Evolutionary conservation across 2,113 vertebrate species (phyloP).

Genomic region (Seriola dumerili): DNA sequence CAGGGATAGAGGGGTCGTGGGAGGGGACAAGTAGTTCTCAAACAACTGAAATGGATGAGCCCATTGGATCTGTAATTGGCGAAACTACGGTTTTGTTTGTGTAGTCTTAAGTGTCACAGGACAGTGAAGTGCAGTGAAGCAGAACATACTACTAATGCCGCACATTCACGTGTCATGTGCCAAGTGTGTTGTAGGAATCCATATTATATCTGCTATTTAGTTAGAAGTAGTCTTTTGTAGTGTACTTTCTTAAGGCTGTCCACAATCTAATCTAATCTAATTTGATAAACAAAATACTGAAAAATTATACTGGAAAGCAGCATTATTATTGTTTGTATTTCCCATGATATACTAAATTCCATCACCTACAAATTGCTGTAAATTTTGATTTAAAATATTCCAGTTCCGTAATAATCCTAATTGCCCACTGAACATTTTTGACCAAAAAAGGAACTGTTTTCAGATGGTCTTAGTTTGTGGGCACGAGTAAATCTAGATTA

Average conservation of each 20-base stretch:
- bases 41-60: constrained; percentile 41
- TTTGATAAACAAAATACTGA: background rate
- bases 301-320: too few relatives aligned
- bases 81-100: constrained; percentile 28
- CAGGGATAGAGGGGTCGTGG: too few relatives aligned
- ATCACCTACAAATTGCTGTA: background rate
- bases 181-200: background rate
- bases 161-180: background rate
- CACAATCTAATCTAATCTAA: background rate
- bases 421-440: too few relatives aligned
- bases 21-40: background rate
- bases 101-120: constrained; percentile 30
- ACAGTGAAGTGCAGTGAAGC: constrained; percentile 8
- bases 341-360: too few relatives aligned
- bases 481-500: background rate
- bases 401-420: too few relatives aligned
- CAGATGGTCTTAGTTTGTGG: background rate
- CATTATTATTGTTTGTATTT: too few relatives aligned
- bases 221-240: background rate
- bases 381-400: too few relatives aligned
- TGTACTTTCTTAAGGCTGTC: background rate
- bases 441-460: too few relatives aligned
- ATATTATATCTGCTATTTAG: constrained; percentile 2
- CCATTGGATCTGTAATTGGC: constrained; percentile 47
- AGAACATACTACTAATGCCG: background rate